A percentile compares a stretch with the other conserved stretches of the same genome.
Conservation (phyloP, 2,113 vertebrate genomes). For the Vulpes lagopus region DNA sequence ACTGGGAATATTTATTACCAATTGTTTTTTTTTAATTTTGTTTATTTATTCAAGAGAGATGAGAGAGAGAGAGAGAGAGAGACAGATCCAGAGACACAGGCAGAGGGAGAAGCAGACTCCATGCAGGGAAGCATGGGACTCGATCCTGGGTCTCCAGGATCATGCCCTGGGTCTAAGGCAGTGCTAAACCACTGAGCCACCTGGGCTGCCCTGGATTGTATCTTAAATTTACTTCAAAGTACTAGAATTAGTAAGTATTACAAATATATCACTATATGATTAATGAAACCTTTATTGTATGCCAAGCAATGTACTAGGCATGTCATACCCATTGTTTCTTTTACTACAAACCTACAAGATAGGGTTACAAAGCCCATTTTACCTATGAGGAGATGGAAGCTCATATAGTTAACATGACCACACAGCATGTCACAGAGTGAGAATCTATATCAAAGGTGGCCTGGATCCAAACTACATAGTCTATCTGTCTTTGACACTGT, state of each 20-base stretch:
- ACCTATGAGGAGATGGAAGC: not conserved
- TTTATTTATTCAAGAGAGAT: too few relatives aligned
- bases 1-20: not conserved
- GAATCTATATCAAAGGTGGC: not conserved
- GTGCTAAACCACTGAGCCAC: too few relatives aligned
- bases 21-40: not conserved
- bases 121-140: too few relatives aligned
- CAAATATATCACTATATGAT: not conserved
- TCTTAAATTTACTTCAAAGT: conserved; percentile 26
- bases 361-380: not conserved
- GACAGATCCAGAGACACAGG: too few relatives aligned
- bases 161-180: too few relatives aligned
- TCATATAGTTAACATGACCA: not conserved
- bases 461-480: not conserved
- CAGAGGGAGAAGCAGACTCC: too few relatives aligned
- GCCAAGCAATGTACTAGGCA: not conserved
- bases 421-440: not conserved
- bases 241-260: not conserved
- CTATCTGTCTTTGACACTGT: not conserved
- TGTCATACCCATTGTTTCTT: not conserved
- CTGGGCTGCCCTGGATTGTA: not conserved
- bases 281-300: not conserved
- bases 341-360: not conserved
- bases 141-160: too few relatives aligned
- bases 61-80: too few relatives aligned